Evolutionary conservation across 1,140 invertebrate genomes (phyloP).

Genomic region (Melanaphis sacchari): DNA sequence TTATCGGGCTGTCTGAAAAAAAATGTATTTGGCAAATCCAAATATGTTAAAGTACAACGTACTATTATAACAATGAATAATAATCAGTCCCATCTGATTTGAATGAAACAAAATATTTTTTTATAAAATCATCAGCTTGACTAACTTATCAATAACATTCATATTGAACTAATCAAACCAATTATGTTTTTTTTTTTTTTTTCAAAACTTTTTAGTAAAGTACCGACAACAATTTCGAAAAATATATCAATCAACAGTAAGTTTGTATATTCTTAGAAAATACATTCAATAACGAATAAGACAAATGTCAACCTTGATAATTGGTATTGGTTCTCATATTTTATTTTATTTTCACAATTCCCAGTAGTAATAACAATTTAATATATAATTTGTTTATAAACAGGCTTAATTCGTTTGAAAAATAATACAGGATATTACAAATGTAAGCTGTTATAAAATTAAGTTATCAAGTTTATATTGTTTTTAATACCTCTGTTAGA

Average conservation of each 20-base stretch:
- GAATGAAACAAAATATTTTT: background rate
- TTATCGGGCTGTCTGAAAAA: background rate
- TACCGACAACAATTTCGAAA: background rate
- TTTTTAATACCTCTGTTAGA: background rate
- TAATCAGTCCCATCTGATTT: no score
- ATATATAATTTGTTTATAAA: background rate
- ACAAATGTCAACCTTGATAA: background rate
- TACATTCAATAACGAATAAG: background rate
- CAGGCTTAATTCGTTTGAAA: background rate
- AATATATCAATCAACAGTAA: background rate
- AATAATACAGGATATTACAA: background rate
- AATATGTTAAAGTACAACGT: background rate
- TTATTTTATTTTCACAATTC: background rate
- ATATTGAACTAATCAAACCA: background rate
- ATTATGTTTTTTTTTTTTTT: no score
- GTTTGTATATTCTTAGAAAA: background rate
- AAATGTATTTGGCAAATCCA: background rate
- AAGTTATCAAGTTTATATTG: background rate
- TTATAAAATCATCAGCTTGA: background rate
- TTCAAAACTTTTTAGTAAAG: background rate
- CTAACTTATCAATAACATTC: background rate
- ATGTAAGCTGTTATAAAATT: background rate
- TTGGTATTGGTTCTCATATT: background rate
- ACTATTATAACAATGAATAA: background rate
- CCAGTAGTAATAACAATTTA: background rate